Conservation (phyloP, 2,113 vertebrate genomes). For the Hippocampus abdominalis region DNA sequence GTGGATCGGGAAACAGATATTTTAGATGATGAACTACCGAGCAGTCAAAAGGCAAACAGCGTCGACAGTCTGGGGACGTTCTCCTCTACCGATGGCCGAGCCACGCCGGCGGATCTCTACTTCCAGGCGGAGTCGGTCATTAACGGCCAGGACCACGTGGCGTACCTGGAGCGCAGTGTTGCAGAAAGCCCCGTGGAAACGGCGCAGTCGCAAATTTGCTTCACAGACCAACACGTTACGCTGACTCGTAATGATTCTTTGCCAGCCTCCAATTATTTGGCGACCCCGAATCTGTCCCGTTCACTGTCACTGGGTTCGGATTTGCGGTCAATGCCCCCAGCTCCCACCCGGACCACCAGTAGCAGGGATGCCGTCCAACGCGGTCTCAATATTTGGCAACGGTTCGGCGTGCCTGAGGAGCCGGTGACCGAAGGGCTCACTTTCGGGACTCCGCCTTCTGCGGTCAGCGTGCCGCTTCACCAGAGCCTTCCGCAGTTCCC, state of each 20-base stretch:
- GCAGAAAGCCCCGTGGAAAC: slow-evolving; percentile 52
- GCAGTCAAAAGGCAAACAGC: slow-evolving; percentile 86
- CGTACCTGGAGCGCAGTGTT: slow-evolving; percentile 63
- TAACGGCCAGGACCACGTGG: slow-evolving; percentile 74
- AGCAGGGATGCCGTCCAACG: slow-evolving; percentile 94
- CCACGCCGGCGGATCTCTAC: slow-evolving; percentile 74
- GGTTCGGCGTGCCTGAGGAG: slow-evolving; percentile 78
- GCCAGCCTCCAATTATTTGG: slow-evolving; percentile 53
- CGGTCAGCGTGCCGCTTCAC: slow-evolving; percentile 66
- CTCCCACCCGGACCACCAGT: slow-evolving; percentile 87
- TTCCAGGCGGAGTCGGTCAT: slow-evolving; percentile 73
- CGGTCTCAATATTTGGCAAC: slow-evolving; percentile 92
- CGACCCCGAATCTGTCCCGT: slow-evolving; percentile 74
- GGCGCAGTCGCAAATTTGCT: slow-evolving; percentile 31
- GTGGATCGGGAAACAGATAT: slow-evolving; percentile 94
- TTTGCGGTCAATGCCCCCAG: slow-evolving; percentile 75
- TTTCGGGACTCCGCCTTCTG: slow-evolving; percentile 53
- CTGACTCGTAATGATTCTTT: slow-evolving; percentile 59
- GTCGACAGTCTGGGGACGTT: slow-evolving; percentile 90
- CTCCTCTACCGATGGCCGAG: slow-evolving; percentile 83
- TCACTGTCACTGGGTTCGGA: slow-evolving; percentile 84
- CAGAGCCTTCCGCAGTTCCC: slow-evolving; percentile 89
- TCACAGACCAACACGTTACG: slow-evolving; percentile 28
- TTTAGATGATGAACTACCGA: slow-evolving; percentile 91
- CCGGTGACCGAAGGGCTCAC: slow-evolving; percentile 68